Evolutionary conservation across 2,113 vertebrate genomes (phyloP), one percentile per base, ranked within the genome.

Genomic region (Delphinapterus leucas): DNA sequence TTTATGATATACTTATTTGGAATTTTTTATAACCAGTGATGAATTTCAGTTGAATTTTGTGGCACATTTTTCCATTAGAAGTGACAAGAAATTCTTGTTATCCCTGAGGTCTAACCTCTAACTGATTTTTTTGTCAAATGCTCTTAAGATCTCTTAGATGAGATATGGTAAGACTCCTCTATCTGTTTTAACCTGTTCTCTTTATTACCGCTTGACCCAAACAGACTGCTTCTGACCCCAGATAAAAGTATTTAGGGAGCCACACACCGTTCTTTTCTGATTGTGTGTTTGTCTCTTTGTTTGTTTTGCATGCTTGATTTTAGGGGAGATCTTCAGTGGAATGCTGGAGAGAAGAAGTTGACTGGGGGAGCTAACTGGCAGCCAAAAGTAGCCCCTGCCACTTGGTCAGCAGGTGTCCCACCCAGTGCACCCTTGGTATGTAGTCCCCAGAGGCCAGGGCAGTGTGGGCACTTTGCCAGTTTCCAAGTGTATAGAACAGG

Each of bases 311-410:
- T 77, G 63, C 20, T 76, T 88, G 53, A 76, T 80, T 26, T 93
- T 97, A 99, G 99, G 98, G 99, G 99, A 97, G 99, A 99, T 95
- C 99, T 99, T 96, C 99, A 99, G 97, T 99, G 99, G 99, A 99
- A 99, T 87, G 99, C 99, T 85, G 99, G 99, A 97, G 99, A 99
- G 98, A 99, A 99, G 84, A 99, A 99, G 96, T 98, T 99, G 95
- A 99, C 99, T 36, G 99, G 99, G 97, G 99, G 99, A 36, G 99
- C 99, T 14, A 99, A 99, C 98, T 99, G 99, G 99, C 99, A 99
- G 95, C 99, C 99, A 3, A 99, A 99, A 97, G 99, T 99, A 65
- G 99, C 99, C 67, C 99, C 99, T 12, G 99, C 99, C 77, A 99
- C 99, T 60, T 99, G 99, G 99, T 99, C 99, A 23, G 98, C 99